phyloP scores from a whole-genome alignment of 2,113 vertebrate genomes.

The Camarhynchus parvulus region DNA sequence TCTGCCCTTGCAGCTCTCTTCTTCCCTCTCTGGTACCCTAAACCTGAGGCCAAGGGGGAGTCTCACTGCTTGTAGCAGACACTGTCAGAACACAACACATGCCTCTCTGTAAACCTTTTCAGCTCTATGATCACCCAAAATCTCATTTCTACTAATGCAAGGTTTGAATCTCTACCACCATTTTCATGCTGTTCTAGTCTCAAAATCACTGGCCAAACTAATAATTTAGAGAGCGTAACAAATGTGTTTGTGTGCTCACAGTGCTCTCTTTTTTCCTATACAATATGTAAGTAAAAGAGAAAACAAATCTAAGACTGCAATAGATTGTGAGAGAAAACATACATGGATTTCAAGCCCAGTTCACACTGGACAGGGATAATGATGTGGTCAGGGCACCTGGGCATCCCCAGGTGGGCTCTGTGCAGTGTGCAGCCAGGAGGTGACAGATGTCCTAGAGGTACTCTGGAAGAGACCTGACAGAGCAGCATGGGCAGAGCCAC shows the following conservation, averaged over 20 bases:
- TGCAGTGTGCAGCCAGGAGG: not conserved
- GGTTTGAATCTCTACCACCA: not conserved
- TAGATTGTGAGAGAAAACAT: not conserved
- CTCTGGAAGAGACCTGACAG: not conserved
- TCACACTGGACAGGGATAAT: not conserved
- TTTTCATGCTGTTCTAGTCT: not conserved
- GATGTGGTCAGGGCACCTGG: accelerated
- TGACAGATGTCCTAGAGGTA: not conserved
- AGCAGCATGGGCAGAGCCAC: not conserved
- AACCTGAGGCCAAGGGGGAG: not conserved
- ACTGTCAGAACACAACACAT: not conserved
- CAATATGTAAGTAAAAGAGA: not conserved
- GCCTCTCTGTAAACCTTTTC: not conserved
- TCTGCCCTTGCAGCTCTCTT: not conserved
- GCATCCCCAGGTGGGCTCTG: not conserved
- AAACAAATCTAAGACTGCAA: not conserved
- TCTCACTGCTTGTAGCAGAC: not conserved
- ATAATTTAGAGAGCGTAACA: not conserved
- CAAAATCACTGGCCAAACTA: not conserved
- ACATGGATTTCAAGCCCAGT: not conserved
- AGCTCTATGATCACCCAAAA: not conserved
- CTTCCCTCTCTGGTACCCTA: not conserved
- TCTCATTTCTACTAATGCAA: not conserved
- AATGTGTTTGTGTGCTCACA: accelerated
- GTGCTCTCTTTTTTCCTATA: not conserved